Evolutionary conservation across 2,113 vertebrate species (phyloP), one percentile per base, ranked within the genome.

Genomic region (Cheilinus undulatus): DNA sequence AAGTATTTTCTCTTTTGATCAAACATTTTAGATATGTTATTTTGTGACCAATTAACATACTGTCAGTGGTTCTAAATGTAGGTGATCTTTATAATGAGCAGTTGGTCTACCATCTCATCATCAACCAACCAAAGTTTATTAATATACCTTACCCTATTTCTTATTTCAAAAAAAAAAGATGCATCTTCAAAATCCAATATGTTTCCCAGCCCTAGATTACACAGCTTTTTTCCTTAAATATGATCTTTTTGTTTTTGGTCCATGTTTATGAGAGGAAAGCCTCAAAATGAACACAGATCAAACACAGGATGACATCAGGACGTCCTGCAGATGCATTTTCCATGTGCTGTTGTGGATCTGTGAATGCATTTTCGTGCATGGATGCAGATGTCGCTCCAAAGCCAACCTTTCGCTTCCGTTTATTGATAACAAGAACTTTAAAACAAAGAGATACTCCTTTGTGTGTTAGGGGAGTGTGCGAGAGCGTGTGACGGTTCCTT

Each of bases 401-500:
- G 28, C 56, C 26, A 56, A 27, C 24, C 24, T 22, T 36, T 63
- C n/a, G 15, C 40, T 19, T 42, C 40, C 40, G 40, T 17, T 19
- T 42, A 42, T 13, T 42, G 40, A 17, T 42, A 42, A 42, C 40
- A 42, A 42, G 19, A 42, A 34, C 32, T 34, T 34, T 42, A 42
- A 42, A 19, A 42, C 40, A 42, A 42, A 42, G 19, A 40, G 10
- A 42, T 19, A 17, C 14, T 2, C 6, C 6, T 6, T 5, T 42
- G 15, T 17, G 3, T 42, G 40, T 17, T n/a, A n/a, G n/a, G 15
- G 15, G 40, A 17, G 40, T 42, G 40, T 42, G 40, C 19, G 40
- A 17, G 40, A 17, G 40, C 19, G 14, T 42, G 40, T 42, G 40
- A 92, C 93, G 93, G 92, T 91, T 95, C 93, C 93, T 93, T 91